Conservation (phyloP, 2,797 vertebrate species). For the Poeciliopsis infans region DNA sequence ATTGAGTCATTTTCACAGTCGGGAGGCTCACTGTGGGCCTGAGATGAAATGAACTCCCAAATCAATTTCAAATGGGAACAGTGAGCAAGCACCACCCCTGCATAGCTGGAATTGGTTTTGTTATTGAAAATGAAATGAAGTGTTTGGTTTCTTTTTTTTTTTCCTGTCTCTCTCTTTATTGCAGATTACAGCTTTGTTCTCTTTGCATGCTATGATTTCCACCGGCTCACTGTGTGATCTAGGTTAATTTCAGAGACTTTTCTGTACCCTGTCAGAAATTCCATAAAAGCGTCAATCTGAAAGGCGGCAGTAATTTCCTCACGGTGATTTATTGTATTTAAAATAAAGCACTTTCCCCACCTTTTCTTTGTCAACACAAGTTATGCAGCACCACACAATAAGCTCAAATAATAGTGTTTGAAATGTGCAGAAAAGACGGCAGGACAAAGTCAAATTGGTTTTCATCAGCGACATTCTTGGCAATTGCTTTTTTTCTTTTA, state of each 20-base stretch:
- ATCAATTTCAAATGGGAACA: constrained; percentile 90
- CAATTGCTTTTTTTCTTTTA: constrained; percentile 78
- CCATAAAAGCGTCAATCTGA: constrained; percentile 89
- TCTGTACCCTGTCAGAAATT: constrained; percentile 81
- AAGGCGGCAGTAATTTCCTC: constrained; percentile 85
- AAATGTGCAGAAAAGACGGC: constrained; percentile 68
- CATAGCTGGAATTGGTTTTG: constrained; percentile 79
- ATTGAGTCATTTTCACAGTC: constrained; percentile 99
- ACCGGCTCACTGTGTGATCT: constrained; percentile 83
- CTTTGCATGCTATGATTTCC: constrained; percentile 71
- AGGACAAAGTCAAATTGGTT: constrained; percentile 5
- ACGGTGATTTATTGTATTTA: constrained; percentile 90
- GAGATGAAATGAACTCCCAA: constrained; percentile 94
- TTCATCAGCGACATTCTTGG: constrained; percentile 62
- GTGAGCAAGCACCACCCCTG: constrained; percentile 88
- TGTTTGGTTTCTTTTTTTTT: constrained; percentile 67
- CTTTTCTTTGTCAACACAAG: constrained; percentile 76
- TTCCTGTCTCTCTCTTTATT: constrained; percentile 43
- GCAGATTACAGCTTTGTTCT: constrained; percentile 69
- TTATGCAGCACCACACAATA: constrained; percentile 98
- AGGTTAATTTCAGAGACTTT: constrained; percentile 88
- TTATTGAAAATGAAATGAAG: constrained; percentile 87
- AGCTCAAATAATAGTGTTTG: constrained; percentile 95
- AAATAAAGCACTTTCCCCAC: constrained; percentile 81
- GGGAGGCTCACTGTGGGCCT: constrained; percentile 90